Conservation (phyloP, 37 sponge, comb jelly and placozoan genomes). For the Geodia barretti region DNA sequence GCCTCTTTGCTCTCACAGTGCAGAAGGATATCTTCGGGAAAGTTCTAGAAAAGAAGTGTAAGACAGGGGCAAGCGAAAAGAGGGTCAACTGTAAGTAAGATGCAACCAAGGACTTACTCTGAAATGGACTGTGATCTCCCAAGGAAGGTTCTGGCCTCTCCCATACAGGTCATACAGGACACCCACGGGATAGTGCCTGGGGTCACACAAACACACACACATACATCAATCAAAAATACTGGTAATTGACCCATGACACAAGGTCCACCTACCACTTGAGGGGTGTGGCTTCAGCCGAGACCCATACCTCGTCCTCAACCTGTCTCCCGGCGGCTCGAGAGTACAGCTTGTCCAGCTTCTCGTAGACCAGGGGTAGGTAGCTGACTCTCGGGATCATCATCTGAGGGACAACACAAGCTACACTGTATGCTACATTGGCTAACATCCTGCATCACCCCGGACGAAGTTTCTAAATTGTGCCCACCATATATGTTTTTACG, state of each 20-base stretch:
- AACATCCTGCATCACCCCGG: neutral
- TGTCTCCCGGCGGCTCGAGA: constrained; percentile 3
- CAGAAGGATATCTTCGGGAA: constrained; percentile 76
- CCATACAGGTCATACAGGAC: constrained; percentile 87
- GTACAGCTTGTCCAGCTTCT: constrained; percentile 69
- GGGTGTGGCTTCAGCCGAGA: constrained; percentile 78
- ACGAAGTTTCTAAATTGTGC: neutral
- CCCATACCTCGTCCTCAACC: constrained; percentile 77
- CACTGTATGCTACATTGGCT: no score
- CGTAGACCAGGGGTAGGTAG: constrained; percentile 82
- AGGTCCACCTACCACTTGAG: constrained; percentile 80
- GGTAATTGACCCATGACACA: no score
- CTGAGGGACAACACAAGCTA: constrained; percentile 15
- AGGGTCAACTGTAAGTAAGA: neutral
- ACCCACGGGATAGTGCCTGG: constrained; percentile 94
- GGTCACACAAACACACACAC: neutral
- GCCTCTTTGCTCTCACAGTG: constrained; percentile 66
- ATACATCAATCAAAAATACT: no score
- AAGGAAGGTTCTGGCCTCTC: constrained; percentile 52
- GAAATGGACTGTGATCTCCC: constrained; percentile 91
- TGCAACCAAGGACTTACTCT: constrained; percentile 43
- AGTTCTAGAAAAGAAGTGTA: constrained; percentile 48
- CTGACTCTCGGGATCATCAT: constrained; percentile 78
- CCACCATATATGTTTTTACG: neutral
- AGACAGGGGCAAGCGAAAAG: neutral